Evolutionary conservation across 1,140 invertebrate genomes (phyloP).

Genomic region (Druon quercuslanigerum): DNA sequence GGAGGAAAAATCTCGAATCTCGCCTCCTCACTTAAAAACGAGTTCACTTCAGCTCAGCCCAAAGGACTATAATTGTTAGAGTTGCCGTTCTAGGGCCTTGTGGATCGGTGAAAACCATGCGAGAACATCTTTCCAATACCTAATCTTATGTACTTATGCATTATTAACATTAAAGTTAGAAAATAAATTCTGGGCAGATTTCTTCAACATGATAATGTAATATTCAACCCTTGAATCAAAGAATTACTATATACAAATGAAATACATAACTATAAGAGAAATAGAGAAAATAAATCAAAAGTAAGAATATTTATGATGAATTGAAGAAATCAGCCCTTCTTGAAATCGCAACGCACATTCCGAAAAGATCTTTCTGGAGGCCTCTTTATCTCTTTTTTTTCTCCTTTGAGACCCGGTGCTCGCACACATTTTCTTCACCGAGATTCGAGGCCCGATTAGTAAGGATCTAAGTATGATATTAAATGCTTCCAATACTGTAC

Average conservation of each 20-base stretch:
- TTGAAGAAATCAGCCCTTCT: slow-evolving; percentile 36
- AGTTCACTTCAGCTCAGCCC: slow-evolving; percentile 21
- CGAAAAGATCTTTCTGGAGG: slow-evolving; percentile 51
- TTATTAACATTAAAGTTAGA: slow-evolving; percentile 27
- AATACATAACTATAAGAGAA: neutral
- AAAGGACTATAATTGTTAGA: slow-evolving; percentile 31
- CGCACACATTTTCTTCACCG: slow-evolving; percentile 49
- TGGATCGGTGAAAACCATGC: slow-evolving; percentile 60
- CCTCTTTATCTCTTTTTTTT: slow-evolving; percentile 41
- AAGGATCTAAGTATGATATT: slow-evolving; percentile 63
- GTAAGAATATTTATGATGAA: neutral
- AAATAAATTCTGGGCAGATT: slow-evolving; percentile 4
- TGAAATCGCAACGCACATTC: slow-evolving; percentile 54
- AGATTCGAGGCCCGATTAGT: slow-evolving; percentile 56
- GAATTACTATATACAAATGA: neutral
- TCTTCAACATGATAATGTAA: neutral
- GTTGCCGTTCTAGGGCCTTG: slow-evolving; percentile 56
- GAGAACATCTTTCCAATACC: slow-evolving; percentile 38
- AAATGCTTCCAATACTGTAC: slow-evolving; percentile 74
- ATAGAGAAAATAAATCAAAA: neutral
- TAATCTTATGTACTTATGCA: slow-evolving; percentile 20
- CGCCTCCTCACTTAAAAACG: slow-evolving; percentile 26
- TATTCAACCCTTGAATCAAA: too few relatives aligned
- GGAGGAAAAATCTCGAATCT: slow-evolving; percentile 6
- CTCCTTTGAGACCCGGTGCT: slow-evolving; percentile 11